These are phyloP conservation scores for Drymonia ruficornis DNA, from an alignment of 2,888 invertebrate genomes.

Conservation along the genomic window DNA sequence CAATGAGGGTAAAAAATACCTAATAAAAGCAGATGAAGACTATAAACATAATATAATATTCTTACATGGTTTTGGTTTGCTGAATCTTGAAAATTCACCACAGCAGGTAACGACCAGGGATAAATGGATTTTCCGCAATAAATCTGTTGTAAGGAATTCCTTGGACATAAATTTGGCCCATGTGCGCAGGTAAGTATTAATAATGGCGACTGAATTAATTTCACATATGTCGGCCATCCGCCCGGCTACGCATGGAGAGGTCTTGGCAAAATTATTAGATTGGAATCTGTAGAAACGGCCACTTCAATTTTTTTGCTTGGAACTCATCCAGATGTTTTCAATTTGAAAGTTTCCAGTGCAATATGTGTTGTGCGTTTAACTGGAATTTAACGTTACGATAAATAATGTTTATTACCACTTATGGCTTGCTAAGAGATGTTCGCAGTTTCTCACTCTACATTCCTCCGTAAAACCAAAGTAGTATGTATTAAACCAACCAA, in stretches of 20 bases:
- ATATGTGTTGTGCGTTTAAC: constrained; percentile 19
- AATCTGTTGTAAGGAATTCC: constrained; percentile 47
- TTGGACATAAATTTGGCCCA: constrained; percentile 46
- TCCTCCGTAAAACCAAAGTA: too few relatives aligned
- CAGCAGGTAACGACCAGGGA: constrained; percentile 26
- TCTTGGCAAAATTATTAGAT: constrained; percentile 41
- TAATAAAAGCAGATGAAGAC: too few relatives aligned
- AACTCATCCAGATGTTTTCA: constrained; percentile 35
- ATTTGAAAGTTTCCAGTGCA: constrained; percentile 29
- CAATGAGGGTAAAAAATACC: too few relatives aligned
- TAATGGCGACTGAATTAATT: constrained; percentile 45
- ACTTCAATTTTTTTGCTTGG: constrained; percentile 33
- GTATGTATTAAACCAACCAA: too few relatives aligned
- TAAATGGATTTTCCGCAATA: constrained; percentile 44
- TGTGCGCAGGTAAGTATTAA: constrained; percentile 49
- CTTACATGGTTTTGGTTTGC: too few relatives aligned
- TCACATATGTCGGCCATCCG: constrained; percentile 32
- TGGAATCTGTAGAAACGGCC: constrained; percentile 29
- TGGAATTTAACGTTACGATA: background rate
- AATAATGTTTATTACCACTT: background rate
- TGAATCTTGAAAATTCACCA: background rate
- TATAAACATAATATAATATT: too few relatives aligned
- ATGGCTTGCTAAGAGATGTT: background rate
- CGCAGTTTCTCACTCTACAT: too few relatives aligned
- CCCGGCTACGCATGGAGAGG: constrained; percentile 25